Evolutionary conservation across 2,888 invertebrate genomes (phyloP).

Genomic region (Agrochola circellaris): DNA sequence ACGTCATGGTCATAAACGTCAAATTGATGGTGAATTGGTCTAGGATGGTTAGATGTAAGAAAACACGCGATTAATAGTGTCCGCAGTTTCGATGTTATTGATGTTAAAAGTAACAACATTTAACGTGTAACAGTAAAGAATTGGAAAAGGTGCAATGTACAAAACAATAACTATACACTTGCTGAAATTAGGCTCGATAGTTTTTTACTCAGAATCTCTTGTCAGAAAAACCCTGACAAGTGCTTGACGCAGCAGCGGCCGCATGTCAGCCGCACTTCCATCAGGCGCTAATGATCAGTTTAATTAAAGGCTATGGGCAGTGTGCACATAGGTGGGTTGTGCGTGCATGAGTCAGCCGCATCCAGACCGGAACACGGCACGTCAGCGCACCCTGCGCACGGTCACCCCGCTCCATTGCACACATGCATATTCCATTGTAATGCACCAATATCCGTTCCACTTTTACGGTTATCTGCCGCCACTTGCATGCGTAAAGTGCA

Average conservation of each 20-base stretch:
- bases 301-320: background rate
- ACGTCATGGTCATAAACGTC: constrained; percentile 41
- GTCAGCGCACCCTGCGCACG: constrained; percentile 71
- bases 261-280: background rate
- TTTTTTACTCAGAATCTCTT: background rate
- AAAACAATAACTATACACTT: background rate
- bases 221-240: background rate
- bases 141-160: background rate
- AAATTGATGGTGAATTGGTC: constrained; percentile 22
- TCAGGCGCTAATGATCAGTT: constrained; percentile 23
- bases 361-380: constrained; percentile 79
- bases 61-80: constrained; percentile 15
- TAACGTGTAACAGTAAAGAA: background rate
- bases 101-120: constrained; percentile 4
- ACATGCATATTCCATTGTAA: constrained; percentile 75
- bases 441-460: constrained; percentile 87
- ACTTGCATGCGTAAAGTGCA: constrained; percentile 70
- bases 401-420: constrained; percentile 82
- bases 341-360: constrained; percentile 71
- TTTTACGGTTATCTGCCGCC: constrained; percentile 77
- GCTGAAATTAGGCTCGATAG: background rate
- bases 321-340: constrained; percentile 14
- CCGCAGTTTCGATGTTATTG: background rate
- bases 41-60: background rate
- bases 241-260: background rate